Base-by-base conservation (phyloP, 37 sponge, comb jelly and placozoan genomes). In the Haliclona indistincta region DNA sequence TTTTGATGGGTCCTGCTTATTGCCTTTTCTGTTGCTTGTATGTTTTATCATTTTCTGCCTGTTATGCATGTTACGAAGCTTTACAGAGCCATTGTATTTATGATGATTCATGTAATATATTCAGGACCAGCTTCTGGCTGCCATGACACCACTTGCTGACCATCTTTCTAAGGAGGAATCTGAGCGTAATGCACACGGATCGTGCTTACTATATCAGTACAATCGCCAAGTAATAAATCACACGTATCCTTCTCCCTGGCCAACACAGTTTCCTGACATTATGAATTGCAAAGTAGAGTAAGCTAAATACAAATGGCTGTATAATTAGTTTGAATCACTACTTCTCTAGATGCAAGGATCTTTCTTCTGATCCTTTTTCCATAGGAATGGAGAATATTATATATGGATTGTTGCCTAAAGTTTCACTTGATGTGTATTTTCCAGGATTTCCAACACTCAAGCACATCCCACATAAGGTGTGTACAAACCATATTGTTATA, bases 361-460 rank as follows among this genome's bases (percentile, higher is more conserved):
- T 87, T 30, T 52, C 87, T 36, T 45, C 43, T 20, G 19, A 56
- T 43, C 78, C 76, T 11, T 87, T 39, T 54, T 64, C 77, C 1
- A 40, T 68, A 13, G 52, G n/a, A 5, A 32, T 38, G 26, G 68
- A 62, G 11, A 6, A 77, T 25, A 56, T 85, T 34, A 64, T 80
- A 2, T 41, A 35, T 22, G 95, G 95, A 1, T 70, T 95, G 45
- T 82, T 78, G 40, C 30, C 35, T 5, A 86, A 83, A 2, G 96
- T 84, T 15, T 78, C 68, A 38, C 83, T 89, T 62, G 92, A 85
- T 53, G 86, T 88, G 28, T 77, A 65, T 65, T 91, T 85, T 52
- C 92, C 96, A 22, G 98, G 95, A 3, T 97, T 94, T 66, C 98
- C 98, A 38, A 76, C 95, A 20, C 76, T 94, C 38, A 82, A 91